Conservation (phyloP, 1,140 invertebrate species). For the Eupristina koningsbergeri region DNA sequence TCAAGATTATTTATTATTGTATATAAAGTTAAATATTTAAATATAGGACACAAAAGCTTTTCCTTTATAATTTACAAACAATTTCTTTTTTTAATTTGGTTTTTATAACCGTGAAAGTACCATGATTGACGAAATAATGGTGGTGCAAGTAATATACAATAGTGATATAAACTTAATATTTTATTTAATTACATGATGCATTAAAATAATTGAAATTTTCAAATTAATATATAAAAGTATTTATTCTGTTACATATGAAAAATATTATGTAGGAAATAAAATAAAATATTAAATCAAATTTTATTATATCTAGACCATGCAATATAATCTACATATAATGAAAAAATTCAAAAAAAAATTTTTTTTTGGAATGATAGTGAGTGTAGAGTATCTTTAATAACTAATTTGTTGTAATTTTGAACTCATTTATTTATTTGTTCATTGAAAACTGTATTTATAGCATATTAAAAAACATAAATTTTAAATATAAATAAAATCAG, state of each 20-base stretch:
- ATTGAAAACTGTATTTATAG: background rate
- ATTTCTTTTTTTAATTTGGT: background rate
- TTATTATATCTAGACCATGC: slow-evolving; percentile 11
- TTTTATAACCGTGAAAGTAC: slow-evolving; percentile 67
- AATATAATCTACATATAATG: background rate
- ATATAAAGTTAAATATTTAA: background rate
- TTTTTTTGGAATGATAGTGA: background rate
- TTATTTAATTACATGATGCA: background rate
- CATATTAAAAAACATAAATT: slow-evolving; percentile 1
- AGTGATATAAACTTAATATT: background rate
- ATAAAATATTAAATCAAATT: slow-evolving; percentile 13
- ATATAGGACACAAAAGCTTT: background rate
- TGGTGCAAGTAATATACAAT: slow-evolving; percentile 54
- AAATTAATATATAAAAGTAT: background rate
- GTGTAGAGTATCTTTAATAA: slow-evolving; percentile 21
- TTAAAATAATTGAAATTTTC: background rate
- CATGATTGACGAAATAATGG: slow-evolving; percentile 60
- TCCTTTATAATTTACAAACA: background rate
- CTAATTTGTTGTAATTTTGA: slow-evolving; percentile 41
- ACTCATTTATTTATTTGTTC: background rate
- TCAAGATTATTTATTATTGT: no score
- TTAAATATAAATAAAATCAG: background rate
- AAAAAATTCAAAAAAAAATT: background rate
- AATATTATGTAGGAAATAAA: slow-evolving; percentile 16
- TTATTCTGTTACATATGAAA: background rate